Evolutionary conservation across 1,140 invertebrate species (phyloP), one percentile per base, ranked within the genome.

Genomic region (Epicauta chinensis): DNA sequence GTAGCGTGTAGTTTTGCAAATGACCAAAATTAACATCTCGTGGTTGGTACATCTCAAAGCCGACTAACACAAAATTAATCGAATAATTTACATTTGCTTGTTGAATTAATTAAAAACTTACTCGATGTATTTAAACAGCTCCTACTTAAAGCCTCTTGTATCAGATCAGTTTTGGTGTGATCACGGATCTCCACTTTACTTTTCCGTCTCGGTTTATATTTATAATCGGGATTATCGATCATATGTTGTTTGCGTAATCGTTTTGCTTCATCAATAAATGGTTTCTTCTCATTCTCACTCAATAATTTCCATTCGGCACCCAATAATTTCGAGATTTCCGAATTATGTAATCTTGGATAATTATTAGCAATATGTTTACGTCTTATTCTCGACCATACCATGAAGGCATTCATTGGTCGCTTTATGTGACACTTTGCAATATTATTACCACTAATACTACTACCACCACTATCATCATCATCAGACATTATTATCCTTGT

Each of bases 181-280:
- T 7, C 46, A 2, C 23, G 23, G n/a, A n/a, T 29, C 10, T 73
- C 70, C 9, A 66, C 63, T 61, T 86, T 81, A 2, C 82, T 81
- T 68, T 83, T 85, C 55, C 84, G 73, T 56, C 82, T 71, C 0
- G 84, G 83, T 32, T 80, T 71, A 64, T 86, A 86, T 66, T 86
- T 86, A 65, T 86, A 86, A 56, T 84, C 79, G 2, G 83, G 83
- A 70, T 87, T 78, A 61, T 86, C 83, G 46, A 82, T 73, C 83
- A 87, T 88, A 65, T 89, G 86, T 55, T 85, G 79, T 11, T 78
- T 76, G 37, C 86, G 76, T 37, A 87, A 68, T 15, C 83, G 66
- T 64, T 87, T 87, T 0, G 85, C 85, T 71, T 91, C 88, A 65
- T 92, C 89, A 54, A 91, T 91, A 64, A 91, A 92, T 0, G 89